These are phyloP conservation scores for Tipula confusa DNA, from an alignment of 2,888 invertebrate genomes.

Conservation along the genomic window DNA sequence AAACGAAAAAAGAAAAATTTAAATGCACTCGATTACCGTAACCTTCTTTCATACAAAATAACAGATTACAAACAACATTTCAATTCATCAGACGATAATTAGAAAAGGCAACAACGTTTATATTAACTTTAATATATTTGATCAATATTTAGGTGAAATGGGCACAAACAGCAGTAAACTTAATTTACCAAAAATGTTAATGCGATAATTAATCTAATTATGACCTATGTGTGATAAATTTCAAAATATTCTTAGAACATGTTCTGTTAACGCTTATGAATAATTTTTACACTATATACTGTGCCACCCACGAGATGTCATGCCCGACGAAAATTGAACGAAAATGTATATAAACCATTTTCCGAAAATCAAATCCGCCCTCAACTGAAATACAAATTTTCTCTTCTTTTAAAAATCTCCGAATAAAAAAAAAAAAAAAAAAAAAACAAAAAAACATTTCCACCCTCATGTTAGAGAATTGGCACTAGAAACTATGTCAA, in stretches of 20 bases:
- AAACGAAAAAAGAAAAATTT: no score
- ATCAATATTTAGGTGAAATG: neutral
- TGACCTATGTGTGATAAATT: neutral
- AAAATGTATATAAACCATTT: neutral
- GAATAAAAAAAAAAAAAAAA: no score
- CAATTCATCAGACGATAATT: neutral
- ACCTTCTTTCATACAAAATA: neutral
- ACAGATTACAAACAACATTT: neutral
- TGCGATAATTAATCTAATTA: neutral
- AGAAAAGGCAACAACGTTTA: neutral
- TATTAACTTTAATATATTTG: neutral
- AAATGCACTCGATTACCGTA: neutral
- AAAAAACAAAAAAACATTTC: neutral
- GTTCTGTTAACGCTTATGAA: neutral
- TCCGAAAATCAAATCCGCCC: neutral
- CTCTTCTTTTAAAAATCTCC: no score
- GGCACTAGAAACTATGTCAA: neutral
- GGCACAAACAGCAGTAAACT: neutral
- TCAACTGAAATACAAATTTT: neutral
- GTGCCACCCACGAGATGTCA: neutral
- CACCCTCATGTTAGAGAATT: conserved; percentile 9
- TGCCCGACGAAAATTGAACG: neutral
- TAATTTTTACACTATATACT: neutral
- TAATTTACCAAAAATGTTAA: neutral
- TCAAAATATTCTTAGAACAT: neutral